phyloP scores from a whole-genome alignment of 2,888 invertebrate species.

The Argyresthia albistria region DNA sequence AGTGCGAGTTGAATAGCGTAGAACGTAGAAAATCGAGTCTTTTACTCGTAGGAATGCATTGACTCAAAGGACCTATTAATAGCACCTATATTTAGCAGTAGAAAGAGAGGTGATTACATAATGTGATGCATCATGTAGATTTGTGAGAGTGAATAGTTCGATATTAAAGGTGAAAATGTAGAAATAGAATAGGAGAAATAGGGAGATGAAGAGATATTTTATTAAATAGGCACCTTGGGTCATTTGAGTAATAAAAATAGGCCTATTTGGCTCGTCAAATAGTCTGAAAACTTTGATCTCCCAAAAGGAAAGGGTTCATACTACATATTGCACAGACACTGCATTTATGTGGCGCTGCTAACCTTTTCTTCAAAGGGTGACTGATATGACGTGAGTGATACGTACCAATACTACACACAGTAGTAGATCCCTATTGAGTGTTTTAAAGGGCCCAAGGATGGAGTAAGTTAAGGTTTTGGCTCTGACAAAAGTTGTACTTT shows the following conservation, averaged over 20 bases:
- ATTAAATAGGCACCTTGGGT: background rate
- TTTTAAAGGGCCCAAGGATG: too few species aligned
- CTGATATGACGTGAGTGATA: too few species aligned
- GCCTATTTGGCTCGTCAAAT: background rate
- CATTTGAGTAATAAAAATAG: background rate
- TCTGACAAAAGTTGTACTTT: too few species aligned
- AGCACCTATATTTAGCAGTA: constrained; percentile 31
- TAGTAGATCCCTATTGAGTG: too few species aligned
- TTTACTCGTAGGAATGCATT: too few species aligned
- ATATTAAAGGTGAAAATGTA: constrained; percentile 15
- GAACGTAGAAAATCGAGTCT: too few species aligned
- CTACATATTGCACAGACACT: background rate
- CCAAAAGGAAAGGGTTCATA: background rate
- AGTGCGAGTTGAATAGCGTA: too few species aligned
- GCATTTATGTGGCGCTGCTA: too few species aligned
- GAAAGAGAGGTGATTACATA: constrained; percentile 41
- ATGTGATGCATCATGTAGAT: constrained; percentile 44
- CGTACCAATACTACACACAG: too few species aligned
- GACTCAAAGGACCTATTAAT: too few species aligned
- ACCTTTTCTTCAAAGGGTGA: too few species aligned
- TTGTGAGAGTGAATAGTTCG: constrained; percentile 34
- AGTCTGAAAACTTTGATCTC: background rate
- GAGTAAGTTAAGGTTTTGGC: too few species aligned
- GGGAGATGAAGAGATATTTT: background rate
- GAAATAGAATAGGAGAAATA: constrained; percentile 13